These are phyloP conservation scores for Caranx melampygus DNA, from an alignment of 2,113 vertebrate genomes.

Conservation along the genomic window DNA sequence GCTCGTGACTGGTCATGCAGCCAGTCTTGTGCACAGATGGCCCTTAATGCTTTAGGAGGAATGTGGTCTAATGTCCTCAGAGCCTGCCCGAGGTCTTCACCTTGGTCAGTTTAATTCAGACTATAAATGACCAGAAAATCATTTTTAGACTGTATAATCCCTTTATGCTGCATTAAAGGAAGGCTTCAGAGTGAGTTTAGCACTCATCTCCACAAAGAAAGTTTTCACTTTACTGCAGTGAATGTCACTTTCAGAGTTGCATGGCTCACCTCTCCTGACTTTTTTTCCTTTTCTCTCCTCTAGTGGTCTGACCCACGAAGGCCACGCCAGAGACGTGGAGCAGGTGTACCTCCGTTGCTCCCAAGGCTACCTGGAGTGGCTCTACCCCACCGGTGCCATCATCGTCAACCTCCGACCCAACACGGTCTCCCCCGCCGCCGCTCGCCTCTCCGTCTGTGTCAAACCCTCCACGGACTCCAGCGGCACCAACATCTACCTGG, in stretches of 20 bases:
- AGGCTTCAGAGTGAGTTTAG: neutral
- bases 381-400: slow-evolving; percentile 96
- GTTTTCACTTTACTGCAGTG: neutral
- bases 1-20: slow-evolving; percentile 84
- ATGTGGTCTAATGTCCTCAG: slow-evolving; percentile 67
- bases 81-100: slow-evolving; percentile 57
- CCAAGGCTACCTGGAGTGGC: slow-evolving; percentile 93
- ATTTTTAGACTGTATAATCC: slow-evolving; percentile 31
- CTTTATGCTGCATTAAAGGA: slow-evolving; percentile 29
- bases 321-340: slow-evolving; percentile 94
- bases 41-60: slow-evolving; percentile 73
- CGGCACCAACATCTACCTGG: slow-evolving; percentile 97
- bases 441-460: slow-evolving; percentile 93
- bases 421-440: slow-evolving; percentile 83
- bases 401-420: slow-evolving; percentile 97
- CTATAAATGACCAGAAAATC: slow-evolving; percentile 49
- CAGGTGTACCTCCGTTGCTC: slow-evolving; percentile 98
- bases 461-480: slow-evolving; percentile 90
- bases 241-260: neutral
- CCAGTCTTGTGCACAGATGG: slow-evolving; percentile 69
- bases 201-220: neutral
- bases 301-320: slow-evolving; percentile 95
- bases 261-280: neutral
- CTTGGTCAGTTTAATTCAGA: slow-evolving; percentile 48
- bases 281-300: slow-evolving; percentile 8